phyloP scores from a whole-genome alignment of 2,888 invertebrate genomes.

The Orchesellides sinensis region DNA sequence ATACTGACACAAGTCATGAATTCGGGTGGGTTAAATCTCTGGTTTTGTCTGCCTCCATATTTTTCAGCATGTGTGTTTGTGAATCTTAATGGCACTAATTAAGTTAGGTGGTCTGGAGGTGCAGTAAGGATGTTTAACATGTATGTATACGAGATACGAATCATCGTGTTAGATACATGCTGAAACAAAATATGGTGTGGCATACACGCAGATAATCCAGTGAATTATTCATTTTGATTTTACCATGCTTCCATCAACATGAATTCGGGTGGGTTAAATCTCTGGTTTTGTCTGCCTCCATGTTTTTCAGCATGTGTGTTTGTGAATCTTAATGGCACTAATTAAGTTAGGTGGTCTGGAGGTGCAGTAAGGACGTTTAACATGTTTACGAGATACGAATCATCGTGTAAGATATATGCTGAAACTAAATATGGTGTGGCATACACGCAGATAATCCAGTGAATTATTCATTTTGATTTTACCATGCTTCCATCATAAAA shows the following conservation, averaged over 20 bases:
- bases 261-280: too few species aligned
- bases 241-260: too few species aligned
- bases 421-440: too few species aligned
- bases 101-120: constrained; percentile 13
- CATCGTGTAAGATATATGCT: too few species aligned
- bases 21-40: too few species aligned
- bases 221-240: constrained; percentile 28
- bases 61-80: constrained; percentile 21
- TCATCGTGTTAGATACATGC: too few species aligned
- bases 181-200: too few species aligned
- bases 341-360: constrained; percentile 29
- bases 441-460: background rate
- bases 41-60: background rate
- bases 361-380: background rate
- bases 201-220: background rate
- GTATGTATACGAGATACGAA: too few species aligned
- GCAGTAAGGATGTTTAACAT: background rate
- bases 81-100: constrained; percentile 58
- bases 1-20: too few species aligned
- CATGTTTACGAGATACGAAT: too few species aligned
- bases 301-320: constrained; percentile 12
- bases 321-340: constrained; percentile 55
- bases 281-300: background rate
- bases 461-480: constrained; percentile 27
- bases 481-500: constrained; percentile 26